Percentiles rank a stretch among this genome's conserved stretches.
Evolutionary conservation across 2,888 invertebrate genomes (phyloP).

Genomic region (Dynastes grantii): DNA sequence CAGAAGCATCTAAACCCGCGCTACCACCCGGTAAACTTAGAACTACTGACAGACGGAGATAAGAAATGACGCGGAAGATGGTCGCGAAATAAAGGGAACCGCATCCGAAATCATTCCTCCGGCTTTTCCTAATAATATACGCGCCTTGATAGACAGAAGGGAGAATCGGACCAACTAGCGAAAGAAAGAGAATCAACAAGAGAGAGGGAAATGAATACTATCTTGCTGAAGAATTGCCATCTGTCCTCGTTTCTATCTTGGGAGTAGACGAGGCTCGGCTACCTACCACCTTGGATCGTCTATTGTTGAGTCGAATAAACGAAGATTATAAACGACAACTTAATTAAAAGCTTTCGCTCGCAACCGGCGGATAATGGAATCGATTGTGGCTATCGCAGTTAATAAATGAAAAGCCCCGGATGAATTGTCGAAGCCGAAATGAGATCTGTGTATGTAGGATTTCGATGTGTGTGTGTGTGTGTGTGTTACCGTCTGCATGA

Average conservation of each 20-base stretch:
- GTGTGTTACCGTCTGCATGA: no score
- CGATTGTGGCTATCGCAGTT: background rate
- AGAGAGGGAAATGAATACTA: background rate
- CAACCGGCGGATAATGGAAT: slow-evolving; percentile 20
- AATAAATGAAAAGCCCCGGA: background rate
- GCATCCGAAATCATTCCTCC: slow-evolving; percentile 27
- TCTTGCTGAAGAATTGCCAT: background rate
- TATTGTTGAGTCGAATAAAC: slow-evolving; percentile 33
- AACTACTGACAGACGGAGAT: slow-evolving; percentile 50
- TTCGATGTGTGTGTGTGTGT: no score
- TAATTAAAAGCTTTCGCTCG: slow-evolving; percentile 28
- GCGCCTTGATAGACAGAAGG: background rate
- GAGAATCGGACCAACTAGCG: background rate
- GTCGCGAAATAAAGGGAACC: slow-evolving; percentile 38
- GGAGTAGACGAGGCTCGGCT: no score
- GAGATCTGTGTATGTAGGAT: background rate
- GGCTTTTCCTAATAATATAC: slow-evolving; percentile 33
- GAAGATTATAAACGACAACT: slow-evolving; percentile 39
- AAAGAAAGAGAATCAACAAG: background rate
- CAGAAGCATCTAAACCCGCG: background rate
- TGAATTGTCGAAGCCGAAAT: background rate
- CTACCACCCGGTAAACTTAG: background rate
- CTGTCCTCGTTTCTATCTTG: background rate
- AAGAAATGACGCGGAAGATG: slow-evolving; percentile 40
- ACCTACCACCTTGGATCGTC: slow-evolving; percentile 13